Percentiles rank a stretch among this genome's conserved stretches.
phyloP scores from a whole-genome alignment of 2,888 invertebrate species.

The Gastracanthus pulcherrimus region DNA sequence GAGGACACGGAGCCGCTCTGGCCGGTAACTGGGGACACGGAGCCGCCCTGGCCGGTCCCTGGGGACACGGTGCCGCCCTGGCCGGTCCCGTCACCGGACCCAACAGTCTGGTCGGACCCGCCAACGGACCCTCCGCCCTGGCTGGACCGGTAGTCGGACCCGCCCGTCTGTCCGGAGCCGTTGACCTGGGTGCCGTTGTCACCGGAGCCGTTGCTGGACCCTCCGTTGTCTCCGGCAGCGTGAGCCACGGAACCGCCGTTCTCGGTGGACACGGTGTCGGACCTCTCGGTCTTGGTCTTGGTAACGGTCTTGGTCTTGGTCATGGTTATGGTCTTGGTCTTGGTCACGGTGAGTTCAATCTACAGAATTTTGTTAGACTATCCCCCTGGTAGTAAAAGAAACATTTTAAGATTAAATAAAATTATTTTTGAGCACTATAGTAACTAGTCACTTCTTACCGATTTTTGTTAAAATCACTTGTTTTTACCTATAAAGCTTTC shows the following conservation, averaged over 20 bases:
- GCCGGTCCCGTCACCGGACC: conserved; percentile 71
- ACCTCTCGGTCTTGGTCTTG: too few species aligned
- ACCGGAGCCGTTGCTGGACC: conserved; percentile 74
- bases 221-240: conserved; percentile 71
- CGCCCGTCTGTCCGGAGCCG: conserved; percentile 72
- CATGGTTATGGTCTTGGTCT: too few species aligned
- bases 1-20: conserved; percentile 66
- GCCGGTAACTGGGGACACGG: conserved; percentile 72
- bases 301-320: too few species aligned
- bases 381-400: too few species aligned
- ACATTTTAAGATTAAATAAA: too few species aligned
- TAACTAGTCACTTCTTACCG: too few species aligned
- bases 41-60: conserved; percentile 71
- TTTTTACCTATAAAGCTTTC: too few species aligned
- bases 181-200: conserved; percentile 74
- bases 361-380: too few species aligned
- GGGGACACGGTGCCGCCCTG: conserved; percentile 68
- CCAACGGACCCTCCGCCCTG: conserved; percentile 67
- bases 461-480: too few species aligned
- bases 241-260: conserved; percentile 65
- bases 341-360: too few species aligned
- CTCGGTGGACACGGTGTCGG: conserved; percentile 63
- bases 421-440: too few species aligned
- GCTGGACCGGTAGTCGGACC: conserved; percentile 72
- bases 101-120: conserved; percentile 68